phyloP scores from a whole-genome alignment of 2,797 vertebrate species.

The Denticeps clupeoides region DNA sequence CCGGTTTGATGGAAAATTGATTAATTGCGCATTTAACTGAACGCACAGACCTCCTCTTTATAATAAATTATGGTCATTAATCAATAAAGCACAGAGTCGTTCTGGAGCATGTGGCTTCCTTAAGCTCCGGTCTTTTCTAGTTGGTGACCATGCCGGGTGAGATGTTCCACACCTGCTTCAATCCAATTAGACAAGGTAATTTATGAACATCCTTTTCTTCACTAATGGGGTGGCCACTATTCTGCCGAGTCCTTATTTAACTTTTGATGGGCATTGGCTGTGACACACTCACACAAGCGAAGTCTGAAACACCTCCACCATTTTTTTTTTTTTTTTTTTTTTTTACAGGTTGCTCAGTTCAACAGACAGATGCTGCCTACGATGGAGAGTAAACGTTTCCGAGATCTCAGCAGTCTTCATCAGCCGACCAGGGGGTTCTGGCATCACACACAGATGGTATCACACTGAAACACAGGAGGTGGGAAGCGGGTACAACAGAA shows the following conservation, averaged over 20 bases:
- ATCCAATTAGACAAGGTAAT: slow-evolving; percentile 98
- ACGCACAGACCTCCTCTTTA: slow-evolving; percentile 87
- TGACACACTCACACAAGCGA: slow-evolving; percentile 21
- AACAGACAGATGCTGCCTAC: slow-evolving; percentile 16
- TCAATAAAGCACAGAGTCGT: slow-evolving; percentile 98
- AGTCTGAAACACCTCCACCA: background rate
- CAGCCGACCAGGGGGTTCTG: slow-evolving; percentile 20
- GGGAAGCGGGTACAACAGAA: slow-evolving; percentile 12
- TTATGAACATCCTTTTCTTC: slow-evolving; percentile 78
- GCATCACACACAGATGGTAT: slow-evolving; percentile 23
- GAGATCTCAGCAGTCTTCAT: slow-evolving; percentile 14
- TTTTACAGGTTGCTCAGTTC: background rate
- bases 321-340: background rate
- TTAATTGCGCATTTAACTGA: slow-evolving; percentile 99
- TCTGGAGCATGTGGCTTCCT: slow-evolving; percentile 97
- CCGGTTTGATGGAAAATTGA: slow-evolving; percentile 95
- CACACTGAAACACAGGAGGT: slow-evolving; percentile 8
- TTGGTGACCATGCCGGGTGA: slow-evolving; percentile 89
- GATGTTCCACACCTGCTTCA: slow-evolving; percentile 89
- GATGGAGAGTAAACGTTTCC: slow-evolving; percentile 31
- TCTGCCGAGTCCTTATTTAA: slow-evolving; percentile 66
- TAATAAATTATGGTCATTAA: slow-evolving; percentile 99
- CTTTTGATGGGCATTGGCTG: slow-evolving; percentile 64
- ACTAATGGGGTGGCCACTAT: slow-evolving; percentile 85
- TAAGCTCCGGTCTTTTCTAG: slow-evolving; percentile 73